Evolutionary conservation across 2,888 invertebrate species (phyloP), one percentile per base, ranked within the genome.

Genomic region (Trilocha varians): DNA sequence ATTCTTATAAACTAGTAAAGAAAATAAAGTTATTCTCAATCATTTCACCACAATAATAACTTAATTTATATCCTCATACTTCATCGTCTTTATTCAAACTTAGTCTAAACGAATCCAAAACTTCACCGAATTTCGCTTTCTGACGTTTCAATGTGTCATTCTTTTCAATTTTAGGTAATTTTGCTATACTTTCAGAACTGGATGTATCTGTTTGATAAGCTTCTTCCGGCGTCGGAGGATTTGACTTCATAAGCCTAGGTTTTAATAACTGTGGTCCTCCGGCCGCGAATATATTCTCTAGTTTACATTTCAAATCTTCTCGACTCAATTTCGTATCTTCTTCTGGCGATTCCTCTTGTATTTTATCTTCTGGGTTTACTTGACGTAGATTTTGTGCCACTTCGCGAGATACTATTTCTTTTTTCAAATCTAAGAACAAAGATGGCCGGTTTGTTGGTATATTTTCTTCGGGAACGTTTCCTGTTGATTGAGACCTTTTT

Each of bases 91-190:
- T 75, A 45, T 73, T 72, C 39, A 74, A 62, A 65, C 78, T 80
- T 51, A 79, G 62, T 47, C 73, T 57, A 49, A 85, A 68, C n/a
- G 84, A 82, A 62, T 79, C 78, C 37, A 85, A 55, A 57, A 85
- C 85, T 57, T 61, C 77, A 47, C 78, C 66, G 47, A 78, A 87
- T 48, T 70, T 79, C 0, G 70, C 80, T 54, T 67, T 79, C 47
- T 87, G 85, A 50, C 85, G 55, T 44, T 76, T 79, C 34, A 87
- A 55, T 1, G 87, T 87, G 49, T 87, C 84, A 42, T 83, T 83
- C 53, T 78, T 84, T 32, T 80, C 78, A 45, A 75, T 57, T 59
- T 82, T 83, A 0, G 78, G 74, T 34, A 70, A 32, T 50, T 74
- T 83, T 2, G 66, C 44, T 60, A 77, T 59, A 52, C 76, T 82